Evolutionary conservation across 2,888 invertebrate species (phyloP), one percentile per base, ranked within the genome.

Genomic region (Schizaphis graminum): DNA sequence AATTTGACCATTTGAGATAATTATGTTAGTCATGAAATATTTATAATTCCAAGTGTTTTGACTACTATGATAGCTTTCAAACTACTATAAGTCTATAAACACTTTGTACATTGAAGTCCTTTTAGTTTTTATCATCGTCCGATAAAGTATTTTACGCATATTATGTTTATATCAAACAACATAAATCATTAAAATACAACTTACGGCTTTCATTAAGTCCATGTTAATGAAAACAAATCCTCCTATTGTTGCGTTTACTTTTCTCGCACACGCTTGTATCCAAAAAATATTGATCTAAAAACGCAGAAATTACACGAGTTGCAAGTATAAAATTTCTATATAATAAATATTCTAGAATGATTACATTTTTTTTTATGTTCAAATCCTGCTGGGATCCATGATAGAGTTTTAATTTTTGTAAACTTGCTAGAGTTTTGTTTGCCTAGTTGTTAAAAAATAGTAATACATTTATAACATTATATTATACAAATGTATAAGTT

Each of bases 281-380:
- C 57, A 67, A 92, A 92, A 92, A n/a, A 87, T 92, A 10, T 26
- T 61, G 7, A 87, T 57, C 67, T 92, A 67, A 92, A 92, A 49
- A 10, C 4, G 0, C n/a, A 84, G 1, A 35, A 77, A 35, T 77
- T 7, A 77, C 5, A 35, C 8, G 7, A 21, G 21, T 21, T 35
- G 8, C 35, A 77, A 35, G 21, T 21, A 35, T 77, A 11, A 10
- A 57, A 57, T 57, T 28, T 56, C 13, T 13, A 28, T 44, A 35
- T 16, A 41, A 44, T 11, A 67, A 57, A 89, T 28, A 44, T 21
- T n/a, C 3, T 86, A n/a, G 4, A 77, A 53, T 41, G n/a, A 84
- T 86, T 85, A 92, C 92, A 7, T 35, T 61, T 87, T 92, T 92
- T 44, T 67, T 92, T 0, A 61, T 57, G 3, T 87, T 56, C 35